A percentile compares a stretch with the other conserved stretches of the same genome.
phyloP scores from a whole-genome alignment of 2,797 vertebrate species.

The Silurus aristotelis region DNA sequence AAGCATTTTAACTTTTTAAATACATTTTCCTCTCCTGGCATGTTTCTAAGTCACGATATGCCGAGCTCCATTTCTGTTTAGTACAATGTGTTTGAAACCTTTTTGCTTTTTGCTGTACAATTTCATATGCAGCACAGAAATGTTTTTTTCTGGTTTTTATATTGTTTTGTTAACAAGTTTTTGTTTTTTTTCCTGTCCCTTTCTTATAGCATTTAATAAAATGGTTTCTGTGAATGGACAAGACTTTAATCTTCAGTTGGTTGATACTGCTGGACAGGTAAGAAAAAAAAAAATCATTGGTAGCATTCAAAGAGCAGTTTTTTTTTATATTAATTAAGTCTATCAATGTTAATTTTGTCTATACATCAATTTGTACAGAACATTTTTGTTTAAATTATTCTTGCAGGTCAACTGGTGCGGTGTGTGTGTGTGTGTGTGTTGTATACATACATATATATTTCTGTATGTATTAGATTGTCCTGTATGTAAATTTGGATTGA shows the following conservation, averaged over 20 bases:
- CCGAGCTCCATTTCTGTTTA: neutral
- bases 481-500: too few relatives aligned
- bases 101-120: neutral
- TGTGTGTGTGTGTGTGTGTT: too few relatives aligned
- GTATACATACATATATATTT: too few relatives aligned
- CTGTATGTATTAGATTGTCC: too few relatives aligned
- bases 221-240: constrained; percentile 98
- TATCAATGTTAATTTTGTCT: neutral
- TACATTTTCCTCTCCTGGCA: neutral
- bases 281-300: constrained; percentile 45
- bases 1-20: neutral
- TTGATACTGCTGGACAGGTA: constrained; percentile 98
- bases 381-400: too few relatives aligned
- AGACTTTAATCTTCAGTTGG: constrained; percentile 97
- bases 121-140: neutral
- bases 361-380: too few relatives aligned
- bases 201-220: constrained; percentile 91
- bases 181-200: constrained; percentile 49
- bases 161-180: neutral
- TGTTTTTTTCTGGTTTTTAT: neutral
- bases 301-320: neutral
- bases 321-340: neutral
- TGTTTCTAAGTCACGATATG: neutral
- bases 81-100: neutral
- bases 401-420: too few relatives aligned